Percentiles rank a stretch among this genome's conserved stretches.
Conservation (phyloP, 1,140 invertebrate genomes). For the Macrocentrus cingulum region DNA sequence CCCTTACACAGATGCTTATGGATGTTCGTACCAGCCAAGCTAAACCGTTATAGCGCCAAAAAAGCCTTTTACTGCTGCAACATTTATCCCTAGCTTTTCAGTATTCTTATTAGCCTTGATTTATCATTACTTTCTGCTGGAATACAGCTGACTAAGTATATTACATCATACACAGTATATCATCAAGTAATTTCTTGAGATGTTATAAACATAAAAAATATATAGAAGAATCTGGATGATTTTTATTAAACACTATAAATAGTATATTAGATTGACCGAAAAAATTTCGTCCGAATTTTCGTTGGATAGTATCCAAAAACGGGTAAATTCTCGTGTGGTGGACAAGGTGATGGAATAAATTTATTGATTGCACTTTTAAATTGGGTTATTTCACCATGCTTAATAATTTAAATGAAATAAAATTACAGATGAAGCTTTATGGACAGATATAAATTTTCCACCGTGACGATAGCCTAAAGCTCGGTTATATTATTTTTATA, state of each 20-base stretch:
- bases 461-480: too few relatives aligned
- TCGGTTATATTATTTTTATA: too few relatives aligned
- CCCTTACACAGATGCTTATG: conserved; percentile 27
- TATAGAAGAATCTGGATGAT: too few relatives aligned
- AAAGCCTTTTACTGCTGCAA: conserved; percentile 15
- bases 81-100: conserved; percentile 7
- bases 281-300: conserved; percentile 25
- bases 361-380: conserved; percentile 26
- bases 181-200: neutral
- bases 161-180: neutral
- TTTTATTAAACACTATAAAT: too few relatives aligned
- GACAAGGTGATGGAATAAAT: neutral
- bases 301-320: conserved; percentile 20
- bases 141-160: neutral
- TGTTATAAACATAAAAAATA: too few relatives aligned
- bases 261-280: too few relatives aligned
- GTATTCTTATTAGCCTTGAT: conserved; percentile 25
- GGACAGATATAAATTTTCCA: too few relatives aligned
- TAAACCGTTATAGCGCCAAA: conserved; percentile 29
- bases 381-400: too few relatives aligned
- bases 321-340: neutral
- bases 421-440: too few relatives aligned
- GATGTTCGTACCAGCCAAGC: conserved; percentile 28
- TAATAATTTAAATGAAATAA: too few relatives aligned
- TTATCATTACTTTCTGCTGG: conserved; percentile 5